A percentile compares a stretch with the other conserved stretches of the same genome.
Conservation (phyloP, 2,797 vertebrate genomes). For the Delichon dasypus region DNA sequence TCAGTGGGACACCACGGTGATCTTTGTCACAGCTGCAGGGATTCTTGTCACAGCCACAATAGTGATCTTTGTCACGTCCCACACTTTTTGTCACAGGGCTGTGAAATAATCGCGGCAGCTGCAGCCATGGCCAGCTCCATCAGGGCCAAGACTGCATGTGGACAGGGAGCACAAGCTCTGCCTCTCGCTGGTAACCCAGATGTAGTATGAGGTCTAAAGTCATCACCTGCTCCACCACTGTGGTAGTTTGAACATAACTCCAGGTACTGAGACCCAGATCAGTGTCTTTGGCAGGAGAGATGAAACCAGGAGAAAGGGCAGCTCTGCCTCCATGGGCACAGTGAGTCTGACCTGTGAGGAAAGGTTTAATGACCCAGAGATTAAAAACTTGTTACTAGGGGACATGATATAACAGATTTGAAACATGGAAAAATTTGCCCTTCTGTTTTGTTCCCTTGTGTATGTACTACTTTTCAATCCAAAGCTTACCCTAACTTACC, state of each 20-base stretch:
- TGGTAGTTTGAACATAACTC: neutral
- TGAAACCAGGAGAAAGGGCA: neutral
- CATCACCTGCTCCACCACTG: neutral
- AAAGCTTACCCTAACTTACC: neutral
- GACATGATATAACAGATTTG: fast-evolving
- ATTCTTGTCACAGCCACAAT: neutral
- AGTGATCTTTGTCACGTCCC: neutral
- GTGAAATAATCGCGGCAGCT: fast-evolving
- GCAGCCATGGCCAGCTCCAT: neutral
- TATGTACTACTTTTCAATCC: neutral
- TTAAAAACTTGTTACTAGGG: neutral
- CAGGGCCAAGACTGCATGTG: fast-evolving
- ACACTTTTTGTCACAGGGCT: neutral
- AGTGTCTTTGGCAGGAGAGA: fast-evolving
- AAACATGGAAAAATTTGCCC: neutral
- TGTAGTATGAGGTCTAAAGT: fast-evolving
- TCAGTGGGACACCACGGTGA: neutral
- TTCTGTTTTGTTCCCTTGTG: neutral
- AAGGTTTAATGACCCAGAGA: neutral
- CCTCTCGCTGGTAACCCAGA: neutral
- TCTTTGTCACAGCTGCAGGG: neutral
- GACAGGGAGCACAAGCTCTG: neutral
- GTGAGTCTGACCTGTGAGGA: neutral
- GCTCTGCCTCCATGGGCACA: neutral
- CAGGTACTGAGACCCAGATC: fast-evolving